A percentile compares a stretch with the other conserved stretches of the same genome.
Evolutionary conservation across 2,888 invertebrate species (phyloP).

Genomic region (Erebia aethiops): DNA sequence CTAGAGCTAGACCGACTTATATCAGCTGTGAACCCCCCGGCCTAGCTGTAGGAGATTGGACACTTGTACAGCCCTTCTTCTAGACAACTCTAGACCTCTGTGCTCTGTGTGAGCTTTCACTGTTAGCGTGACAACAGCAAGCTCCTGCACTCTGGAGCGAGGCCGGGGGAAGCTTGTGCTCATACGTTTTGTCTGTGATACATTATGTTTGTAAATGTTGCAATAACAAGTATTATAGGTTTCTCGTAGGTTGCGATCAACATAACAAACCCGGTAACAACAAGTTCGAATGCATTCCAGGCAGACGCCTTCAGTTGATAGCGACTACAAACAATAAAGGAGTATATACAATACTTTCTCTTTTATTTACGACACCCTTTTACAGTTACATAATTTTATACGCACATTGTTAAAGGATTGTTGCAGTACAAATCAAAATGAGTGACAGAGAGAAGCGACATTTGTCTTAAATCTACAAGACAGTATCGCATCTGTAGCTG

Average conservation of each 20-base stretch:
- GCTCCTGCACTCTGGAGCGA: neutral
- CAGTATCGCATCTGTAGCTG: no score
- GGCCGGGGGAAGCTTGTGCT: slow-evolving; percentile 46
- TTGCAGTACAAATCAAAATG: no score
- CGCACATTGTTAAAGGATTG: no score
- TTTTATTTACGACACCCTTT: slow-evolving; percentile 37
- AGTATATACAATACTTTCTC: slow-evolving; percentile 58
- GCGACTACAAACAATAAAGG: slow-evolving; percentile 74
- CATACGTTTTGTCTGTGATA: slow-evolving; percentile 75
- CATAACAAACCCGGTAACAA: slow-evolving; percentile 53
- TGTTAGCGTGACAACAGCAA: no score
- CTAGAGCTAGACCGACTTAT: no score
- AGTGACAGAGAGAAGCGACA: no score
- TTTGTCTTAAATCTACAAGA: no score
- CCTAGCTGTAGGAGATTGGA: no score
- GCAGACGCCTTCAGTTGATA: slow-evolving; percentile 56
- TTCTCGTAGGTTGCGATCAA: slow-evolving; percentile 26
- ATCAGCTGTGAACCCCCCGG: no score
- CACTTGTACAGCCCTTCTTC: no score
- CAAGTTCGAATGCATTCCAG: slow-evolving; percentile 58
- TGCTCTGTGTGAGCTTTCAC: no score
- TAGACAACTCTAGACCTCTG: no score
- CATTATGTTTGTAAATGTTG: slow-evolving; percentile 66
- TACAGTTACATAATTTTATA: neutral
- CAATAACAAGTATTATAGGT: slow-evolving; percentile 63